Evolutionary conservation across 2,888 invertebrate genomes (phyloP), one percentile per base, ranked within the genome.

Genomic region (Copidosoma aretas): DNA sequence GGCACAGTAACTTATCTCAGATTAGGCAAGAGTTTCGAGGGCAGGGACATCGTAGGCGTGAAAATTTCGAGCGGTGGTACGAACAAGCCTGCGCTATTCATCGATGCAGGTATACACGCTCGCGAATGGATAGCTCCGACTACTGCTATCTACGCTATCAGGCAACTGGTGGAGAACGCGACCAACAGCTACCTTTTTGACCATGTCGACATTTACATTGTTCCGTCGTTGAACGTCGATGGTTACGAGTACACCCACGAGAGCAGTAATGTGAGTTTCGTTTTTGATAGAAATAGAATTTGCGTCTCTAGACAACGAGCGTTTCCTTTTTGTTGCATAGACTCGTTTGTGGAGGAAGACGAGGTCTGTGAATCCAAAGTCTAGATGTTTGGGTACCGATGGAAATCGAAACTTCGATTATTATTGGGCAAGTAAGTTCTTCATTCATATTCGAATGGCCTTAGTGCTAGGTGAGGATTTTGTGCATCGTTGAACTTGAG

Each of bases 401-500:
- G 89, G 88, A 0, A 93, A 93, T 81, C 85, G 93, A 1, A 93
- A 93, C 84, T 93, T 89, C 76, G 91, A 87, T 64, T 89, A 88
- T 76, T 85, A 87, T 71, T 93, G 92, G 92, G 89, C 87, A 84
- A 87, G 86, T 78, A 85, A 77, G 78, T 72, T 2, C 2, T 19
- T n/a, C 49, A 49, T 49, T n/a, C 4, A 5, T 19, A 5, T n/a
- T n/a, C n/a, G n/a, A n/a, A n/a, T n/a, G n/a, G n/a, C n/a, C n/a
- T n/a, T n/a, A n/a, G n/a, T n/a, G n/a, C n/a, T n/a, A n/a, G n/a
- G n/a, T n/a, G n/a, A n/a, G n/a, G n/a, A n/a, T n/a, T n/a, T n/a
- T n/a, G n/a, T n/a, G n/a, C n/a, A n/a, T n/a, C n/a, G n/a, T n/a
- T n/a, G n/a, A n/a, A n/a, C n/a, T n/a, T n/a, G n/a, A n/a, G n/a